Conservation (phyloP, 2,888 invertebrate species). For the Xiphydria camelus region DNA sequence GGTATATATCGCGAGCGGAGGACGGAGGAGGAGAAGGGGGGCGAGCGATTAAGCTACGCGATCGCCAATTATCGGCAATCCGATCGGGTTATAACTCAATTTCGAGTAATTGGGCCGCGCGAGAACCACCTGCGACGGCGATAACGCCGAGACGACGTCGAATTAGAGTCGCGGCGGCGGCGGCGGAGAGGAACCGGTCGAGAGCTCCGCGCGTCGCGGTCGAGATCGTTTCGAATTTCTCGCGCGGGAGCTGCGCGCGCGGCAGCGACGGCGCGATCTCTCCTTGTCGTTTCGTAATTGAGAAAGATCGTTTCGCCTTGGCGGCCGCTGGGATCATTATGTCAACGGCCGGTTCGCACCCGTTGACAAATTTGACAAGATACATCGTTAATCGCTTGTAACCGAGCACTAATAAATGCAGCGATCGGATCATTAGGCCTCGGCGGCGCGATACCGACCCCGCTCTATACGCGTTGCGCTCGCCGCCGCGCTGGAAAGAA, state of each 20-base stretch:
- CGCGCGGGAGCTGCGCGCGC: not conserved
- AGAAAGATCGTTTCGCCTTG: slow-evolving; percentile 2
- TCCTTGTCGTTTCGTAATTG: slow-evolving; percentile 5
- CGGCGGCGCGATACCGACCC: no score
- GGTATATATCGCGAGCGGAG: not conserved
- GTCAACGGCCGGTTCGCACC: slow-evolving; percentile 38
- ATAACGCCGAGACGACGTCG: slow-evolving; percentile 13
- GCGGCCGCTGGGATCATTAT: slow-evolving; percentile 11
- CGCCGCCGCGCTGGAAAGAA: no score
- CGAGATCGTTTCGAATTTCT: slow-evolving; percentile 7
- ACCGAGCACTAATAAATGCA: slow-evolving; percentile 53
- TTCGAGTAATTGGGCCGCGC: slow-evolving; percentile 48
- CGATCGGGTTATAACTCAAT: slow-evolving; percentile 53
- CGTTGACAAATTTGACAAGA: slow-evolving; percentile 56
- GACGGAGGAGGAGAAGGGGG: slow-evolving; percentile 16
- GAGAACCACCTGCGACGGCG: slow-evolving; percentile 26
- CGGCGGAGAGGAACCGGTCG: not conserved
- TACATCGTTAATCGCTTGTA: slow-evolving; percentile 51
- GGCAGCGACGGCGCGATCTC: slow-evolving; percentile 15
- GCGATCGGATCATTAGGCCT: slow-evolving; percentile 53
- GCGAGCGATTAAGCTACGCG: slow-evolving; percentile 44
- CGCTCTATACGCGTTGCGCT: no score
- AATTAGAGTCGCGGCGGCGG: not conserved
- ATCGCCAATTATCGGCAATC: slow-evolving; percentile 52
- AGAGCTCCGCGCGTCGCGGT: no score